Percentiles rank a stretch among this genome's conserved stretches.
Evolutionary conservation across 2,797 vertebrate species (phyloP).

Genomic region (Atherinosoma microstoma): DNA sequence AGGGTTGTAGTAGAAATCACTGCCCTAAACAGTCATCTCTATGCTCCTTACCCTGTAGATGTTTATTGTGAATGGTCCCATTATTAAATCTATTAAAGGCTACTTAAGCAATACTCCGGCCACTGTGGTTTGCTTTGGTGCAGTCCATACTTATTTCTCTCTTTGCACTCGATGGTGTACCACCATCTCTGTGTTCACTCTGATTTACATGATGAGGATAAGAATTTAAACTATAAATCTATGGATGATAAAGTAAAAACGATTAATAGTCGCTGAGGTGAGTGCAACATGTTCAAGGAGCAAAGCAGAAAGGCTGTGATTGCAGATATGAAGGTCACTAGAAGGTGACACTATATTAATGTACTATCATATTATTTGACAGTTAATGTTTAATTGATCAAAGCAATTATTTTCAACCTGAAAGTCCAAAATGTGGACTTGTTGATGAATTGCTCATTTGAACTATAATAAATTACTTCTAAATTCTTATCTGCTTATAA

Average conservation of each 20-base stretch:
- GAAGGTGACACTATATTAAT: background rate
- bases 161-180: background rate
- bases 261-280: background rate
- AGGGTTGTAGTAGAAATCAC: background rate
- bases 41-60: background rate
- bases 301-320: background rate
- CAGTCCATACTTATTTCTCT: background rate
- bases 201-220: background rate
- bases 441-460: background rate
- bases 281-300: background rate
- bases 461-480: background rate
- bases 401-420: background rate
- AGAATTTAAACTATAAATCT: background rate
- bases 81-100: background rate
- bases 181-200: background rate
- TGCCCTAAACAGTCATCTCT: background rate
- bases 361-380: background rate
- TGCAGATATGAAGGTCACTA: background rate
- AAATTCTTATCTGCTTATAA: background rate
- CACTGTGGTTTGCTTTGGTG: background rate
- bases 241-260: background rate
- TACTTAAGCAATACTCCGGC: background rate
- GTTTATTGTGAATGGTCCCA: background rate
- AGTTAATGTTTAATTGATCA: background rate
- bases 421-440: background rate